Conservation (phyloP, 2,113 vertebrate genomes). For the Bos javanicus region DNA sequence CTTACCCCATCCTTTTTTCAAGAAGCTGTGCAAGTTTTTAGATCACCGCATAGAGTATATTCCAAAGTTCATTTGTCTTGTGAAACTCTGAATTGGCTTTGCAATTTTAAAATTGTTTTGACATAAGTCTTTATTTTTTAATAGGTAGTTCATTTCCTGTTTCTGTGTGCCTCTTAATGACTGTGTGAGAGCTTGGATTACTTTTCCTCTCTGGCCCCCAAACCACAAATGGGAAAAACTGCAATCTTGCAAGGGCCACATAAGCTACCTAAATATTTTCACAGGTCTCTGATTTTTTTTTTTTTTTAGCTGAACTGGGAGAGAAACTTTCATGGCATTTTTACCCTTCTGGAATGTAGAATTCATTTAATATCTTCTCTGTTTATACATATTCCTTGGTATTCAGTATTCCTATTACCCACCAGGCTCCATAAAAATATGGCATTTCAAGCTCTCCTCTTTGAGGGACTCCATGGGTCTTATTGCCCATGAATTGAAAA, state of each 20-base stretch:
- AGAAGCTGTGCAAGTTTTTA: conserved; percentile 7
- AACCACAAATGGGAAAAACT: conserved; percentile 31
- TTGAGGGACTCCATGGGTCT: neutral
- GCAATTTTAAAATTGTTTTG: conserved; percentile 45
- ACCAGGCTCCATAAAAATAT: neutral
- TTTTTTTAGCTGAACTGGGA: neutral
- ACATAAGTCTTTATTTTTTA: conserved; percentile 51
- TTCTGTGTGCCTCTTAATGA: neutral
- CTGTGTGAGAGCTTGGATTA: conserved; percentile 18
- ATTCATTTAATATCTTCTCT: conserved; percentile 40
- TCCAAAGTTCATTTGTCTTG: conserved; percentile 25
- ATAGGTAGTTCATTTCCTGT: conserved; percentile 62
- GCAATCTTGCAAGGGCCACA: neutral
- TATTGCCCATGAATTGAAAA: neutral
- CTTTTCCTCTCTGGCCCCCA: conserved; percentile 26
- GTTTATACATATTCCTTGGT: conserved; percentile 15
- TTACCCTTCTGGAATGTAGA: conserved; percentile 58
- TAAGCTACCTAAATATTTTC: conserved; percentile 47
- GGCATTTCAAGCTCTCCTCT: neutral
- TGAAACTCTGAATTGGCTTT: conserved; percentile 31
- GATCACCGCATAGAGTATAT: neutral
- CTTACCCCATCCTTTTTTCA: neutral
- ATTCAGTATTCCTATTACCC: neutral
- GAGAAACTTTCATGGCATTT: conserved; percentile 23
- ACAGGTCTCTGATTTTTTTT: conserved; percentile 10